Evolutionary conservation across 2,113 vertebrate genomes (phyloP).

Genomic region (Microtus oregoni): DNA sequence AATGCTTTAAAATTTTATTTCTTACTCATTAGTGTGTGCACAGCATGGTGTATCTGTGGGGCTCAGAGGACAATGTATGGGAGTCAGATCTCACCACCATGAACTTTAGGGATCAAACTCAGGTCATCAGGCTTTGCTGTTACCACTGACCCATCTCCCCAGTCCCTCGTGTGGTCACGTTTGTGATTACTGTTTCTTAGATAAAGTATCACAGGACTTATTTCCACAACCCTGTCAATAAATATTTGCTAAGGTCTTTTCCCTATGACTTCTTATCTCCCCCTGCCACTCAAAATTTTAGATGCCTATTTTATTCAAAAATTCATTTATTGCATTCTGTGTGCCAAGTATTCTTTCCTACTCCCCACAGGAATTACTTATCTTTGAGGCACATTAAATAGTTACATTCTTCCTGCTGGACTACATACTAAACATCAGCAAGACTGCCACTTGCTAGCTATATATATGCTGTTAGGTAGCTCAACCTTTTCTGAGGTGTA

Average conservation of each 20-base stretch:
- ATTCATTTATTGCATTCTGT: slow-evolving; percentile 29
- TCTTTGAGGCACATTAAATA: not conserved
- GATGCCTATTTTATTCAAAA: not conserved
- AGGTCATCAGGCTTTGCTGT: not conserved
- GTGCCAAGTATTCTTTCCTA: not conserved
- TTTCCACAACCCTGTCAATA: not conserved
- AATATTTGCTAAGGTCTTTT: not conserved
- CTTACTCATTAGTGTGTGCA: not conserved
- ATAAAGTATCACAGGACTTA: slow-evolving; percentile 26
- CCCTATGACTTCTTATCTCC: not conserved
- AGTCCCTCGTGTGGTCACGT: slow-evolving; percentile 4
- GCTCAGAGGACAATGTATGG: not conserved
- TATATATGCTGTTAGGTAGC: not conserved
- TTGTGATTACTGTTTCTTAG: not conserved
- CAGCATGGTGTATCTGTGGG: not conserved
- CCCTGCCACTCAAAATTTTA: not conserved
- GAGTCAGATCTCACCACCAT: not conserved
- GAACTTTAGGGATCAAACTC: not conserved
- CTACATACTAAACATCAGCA: not conserved
- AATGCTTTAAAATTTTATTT: not conserved
- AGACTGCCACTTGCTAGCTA: not conserved
- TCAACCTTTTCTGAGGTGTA: not conserved
- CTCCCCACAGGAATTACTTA: not conserved
- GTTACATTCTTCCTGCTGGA: not conserved
- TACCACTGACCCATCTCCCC: not conserved